Evolutionary conservation across 2,797 vertebrate genomes (phyloP).

Genomic region (Podargus strigoides): DNA sequence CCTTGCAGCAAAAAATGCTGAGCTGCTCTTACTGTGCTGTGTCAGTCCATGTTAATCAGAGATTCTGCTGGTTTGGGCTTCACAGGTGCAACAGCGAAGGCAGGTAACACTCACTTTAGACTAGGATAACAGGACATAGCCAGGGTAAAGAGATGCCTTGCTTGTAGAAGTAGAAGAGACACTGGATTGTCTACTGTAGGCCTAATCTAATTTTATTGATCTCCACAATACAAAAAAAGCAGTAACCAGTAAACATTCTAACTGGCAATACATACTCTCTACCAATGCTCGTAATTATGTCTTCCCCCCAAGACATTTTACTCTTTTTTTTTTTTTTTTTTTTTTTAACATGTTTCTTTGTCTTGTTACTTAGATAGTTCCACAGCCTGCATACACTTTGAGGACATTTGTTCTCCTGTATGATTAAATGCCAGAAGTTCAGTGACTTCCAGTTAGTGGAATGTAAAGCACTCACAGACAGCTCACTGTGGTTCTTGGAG

Average conservation of each 20-base stretch:
- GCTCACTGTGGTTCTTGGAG: background rate
- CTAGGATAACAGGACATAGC: background rate
- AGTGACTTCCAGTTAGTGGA: background rate
- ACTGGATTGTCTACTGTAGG: background rate
- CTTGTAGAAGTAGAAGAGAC: background rate
- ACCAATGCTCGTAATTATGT: background rate
- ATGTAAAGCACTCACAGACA: background rate
- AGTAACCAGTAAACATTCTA: background rate
- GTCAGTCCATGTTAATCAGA: background rate
- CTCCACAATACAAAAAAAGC: background rate
- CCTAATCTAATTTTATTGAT: background rate
- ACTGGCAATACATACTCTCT: background rate
- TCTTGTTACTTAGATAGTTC: background rate
- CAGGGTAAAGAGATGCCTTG: background rate
- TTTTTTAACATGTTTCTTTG: background rate
- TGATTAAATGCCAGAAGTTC: background rate
- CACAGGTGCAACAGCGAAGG: background rate
- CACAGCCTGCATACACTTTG: background rate
- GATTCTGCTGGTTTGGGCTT: background rate
- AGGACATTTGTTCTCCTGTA: background rate
- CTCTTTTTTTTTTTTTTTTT: background rate
- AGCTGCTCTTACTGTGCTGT: background rate
- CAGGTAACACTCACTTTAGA: background rate
- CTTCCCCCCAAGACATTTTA: background rate
- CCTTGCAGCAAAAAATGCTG: background rate